Evolutionary conservation across 2,113 vertebrate genomes (phyloP), one percentile per base, ranked within the genome.

Genomic region (Psittacara wagleri): DNA sequence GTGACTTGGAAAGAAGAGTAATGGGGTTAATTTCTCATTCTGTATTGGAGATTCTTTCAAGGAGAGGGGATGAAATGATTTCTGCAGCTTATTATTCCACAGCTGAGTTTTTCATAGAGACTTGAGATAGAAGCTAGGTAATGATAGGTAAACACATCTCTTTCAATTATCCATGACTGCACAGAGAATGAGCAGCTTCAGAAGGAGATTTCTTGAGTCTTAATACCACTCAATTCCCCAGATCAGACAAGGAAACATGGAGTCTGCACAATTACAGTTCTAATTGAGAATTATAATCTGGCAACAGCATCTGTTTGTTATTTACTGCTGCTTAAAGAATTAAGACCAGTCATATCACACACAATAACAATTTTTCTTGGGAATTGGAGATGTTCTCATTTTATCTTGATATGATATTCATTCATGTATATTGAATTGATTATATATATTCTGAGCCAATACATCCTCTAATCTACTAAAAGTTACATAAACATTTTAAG

Each of bases 241-340:
- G 81, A 86, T 84, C 83, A 92, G 85, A 78, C 52, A 81, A 35
- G n/a, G 67, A 95, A 94, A 94, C 52, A 83, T 1, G 1, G 54
- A 91, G 37, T 41, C 70, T 0, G 3, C 59, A 70, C 66, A 91
- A 86, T 91, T 93, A 86, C 81, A 80, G 57, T 41, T 91, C 74
- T 95, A 95, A 94, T 89, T 96, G 80, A 90, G 75, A 92, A 92
- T 84, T 91, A 93, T 91, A 90, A 82, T 61, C 80, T 39, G 49
- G 66, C 20, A 35, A 80, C 46, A 90, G 54, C 64, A 85, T 82
- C 81, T 94, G 94, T 94, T 94, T 94, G 91, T 96, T 96, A 92
- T 94, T 95, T 94, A 94, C 83, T 87, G 74, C 91, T 95, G 92
- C 82, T 82, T 86, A 87, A 94, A 94, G 83, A 84, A 95, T 83